Conservation (phyloP, 2,888 invertebrate species). For the Spilarctia lutea region DNA sequence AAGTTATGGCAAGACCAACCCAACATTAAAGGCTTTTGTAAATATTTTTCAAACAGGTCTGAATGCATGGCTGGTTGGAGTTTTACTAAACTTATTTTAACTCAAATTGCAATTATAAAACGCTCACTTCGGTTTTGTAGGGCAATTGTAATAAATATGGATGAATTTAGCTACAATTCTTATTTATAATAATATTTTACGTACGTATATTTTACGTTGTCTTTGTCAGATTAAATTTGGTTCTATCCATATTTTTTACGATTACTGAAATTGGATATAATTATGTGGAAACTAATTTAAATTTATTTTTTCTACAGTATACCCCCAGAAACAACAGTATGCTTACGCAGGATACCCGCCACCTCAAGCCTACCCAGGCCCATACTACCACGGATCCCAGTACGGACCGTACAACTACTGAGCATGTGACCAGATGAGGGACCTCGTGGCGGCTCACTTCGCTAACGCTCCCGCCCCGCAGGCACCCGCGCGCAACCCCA, state of each 20-base stretch:
- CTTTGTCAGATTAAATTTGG: neutral
- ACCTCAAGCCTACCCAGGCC: slow-evolving; percentile 93
- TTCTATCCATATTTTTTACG: slow-evolving; percentile 8
- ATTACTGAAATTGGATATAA: neutral
- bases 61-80: slow-evolving; percentile 46
- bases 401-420: slow-evolving; percentile 98
- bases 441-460: slow-evolving; percentile 80
- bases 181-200: neutral
- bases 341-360: slow-evolving; percentile 96
- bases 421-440: slow-evolving; percentile 86
- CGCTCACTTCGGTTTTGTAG: neutral
- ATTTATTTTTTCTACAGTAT: slow-evolving; percentile 87
- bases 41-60: slow-evolving; percentile 49
- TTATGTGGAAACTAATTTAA: neutral
- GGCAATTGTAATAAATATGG: neutral
- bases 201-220: too few species aligned
- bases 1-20: slow-evolving; percentile 46
- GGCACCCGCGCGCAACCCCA: slow-evolving; percentile 79
- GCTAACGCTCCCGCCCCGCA: slow-evolving; percentile 81
- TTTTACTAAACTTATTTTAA: slow-evolving; percentile 15
- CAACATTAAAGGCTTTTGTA: slow-evolving; percentile 61
- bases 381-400: slow-evolving; percentile 96
- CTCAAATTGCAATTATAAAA: neutral
- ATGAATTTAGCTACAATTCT: neutral
- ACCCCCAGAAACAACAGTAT: slow-evolving; percentile 97